Conservation (phyloP, 2,888 invertebrate species). For the Drosophila infuscata region DNA sequence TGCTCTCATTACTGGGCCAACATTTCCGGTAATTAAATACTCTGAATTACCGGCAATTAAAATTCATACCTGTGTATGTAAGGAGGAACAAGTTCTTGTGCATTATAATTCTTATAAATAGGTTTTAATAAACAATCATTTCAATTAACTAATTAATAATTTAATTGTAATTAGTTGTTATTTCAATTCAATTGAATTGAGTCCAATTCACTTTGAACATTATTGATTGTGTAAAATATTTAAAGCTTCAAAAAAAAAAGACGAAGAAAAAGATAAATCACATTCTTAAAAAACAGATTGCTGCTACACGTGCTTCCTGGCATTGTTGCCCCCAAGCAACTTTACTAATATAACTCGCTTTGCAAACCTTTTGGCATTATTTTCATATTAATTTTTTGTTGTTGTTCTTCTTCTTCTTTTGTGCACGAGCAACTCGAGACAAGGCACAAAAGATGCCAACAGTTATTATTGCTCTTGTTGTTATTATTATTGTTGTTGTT, state of each 20-base stretch:
- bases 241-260: background rate
- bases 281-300: background rate
- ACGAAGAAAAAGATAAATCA: background rate
- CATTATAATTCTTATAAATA: background rate
- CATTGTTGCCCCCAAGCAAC: slow-evolving; percentile 10
- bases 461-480: slow-evolving; percentile 37
- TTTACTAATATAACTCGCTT: slow-evolving; percentile 20
- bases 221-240: background rate
- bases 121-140: background rate
- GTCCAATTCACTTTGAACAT: background rate
- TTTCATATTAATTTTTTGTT: slow-evolving; percentile 14
- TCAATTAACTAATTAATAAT: background rate
- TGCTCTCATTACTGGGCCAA: slow-evolving; percentile 11
- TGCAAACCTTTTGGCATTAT: slow-evolving; percentile 25
- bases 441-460: slow-evolving; percentile 49
- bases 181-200: background rate
- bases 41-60: slow-evolving; percentile 30
- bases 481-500: slow-evolving; percentile 42
- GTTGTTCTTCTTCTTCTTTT: background rate
- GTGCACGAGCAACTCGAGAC: slow-evolving; percentile 5
- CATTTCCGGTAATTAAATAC: slow-evolving; percentile 37
- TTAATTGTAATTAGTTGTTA: background rate
- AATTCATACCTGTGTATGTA: slow-evolving; percentile 1
- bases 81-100: background rate
- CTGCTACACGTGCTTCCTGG: slow-evolving; percentile 14